Evolutionary conservation across 2,888 invertebrate genomes (phyloP), one percentile per base, ranked within the genome.

Genomic region (Chymomyza procnemis): DNA sequence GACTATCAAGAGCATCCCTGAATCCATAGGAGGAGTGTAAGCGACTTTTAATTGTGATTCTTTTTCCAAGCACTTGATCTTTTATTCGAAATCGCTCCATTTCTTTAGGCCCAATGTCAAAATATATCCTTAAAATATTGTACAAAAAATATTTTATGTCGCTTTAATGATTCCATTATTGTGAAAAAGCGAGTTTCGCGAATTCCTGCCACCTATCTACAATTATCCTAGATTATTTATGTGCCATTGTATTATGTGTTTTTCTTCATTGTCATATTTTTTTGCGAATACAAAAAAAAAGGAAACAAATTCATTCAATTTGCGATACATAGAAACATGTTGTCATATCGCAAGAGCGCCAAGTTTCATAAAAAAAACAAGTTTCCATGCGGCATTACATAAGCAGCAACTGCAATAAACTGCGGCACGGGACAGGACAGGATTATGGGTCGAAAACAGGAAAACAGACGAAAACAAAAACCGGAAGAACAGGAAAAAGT

Each of bases 401-500:
- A 84, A 84, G 84, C 74, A 9, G 48, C 34, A 12, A 21, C 47
- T 12, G 16, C 47, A 16, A 47, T 47, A 16, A 16, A n/a, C 47
- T 16, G 48, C 6, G 50, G 60, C 59, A 65, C 34, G 67, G 73
- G 57, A 74, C 76, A 71, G 80, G 82, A 74, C 75, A 81, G 85
- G 82, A 86, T 85, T 83, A 74, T 80, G 81, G 81, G 84, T 83
- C 85, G 78, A 78, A 82, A 83, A 86, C 87, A 87, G 80, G 85
- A 87, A 87, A 34, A 22, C 12, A 71, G 72, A 71, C 79, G 48
- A 83, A 82, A 81, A 81, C 82, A 87, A 85, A 87, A 85, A 80
- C 86, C 88, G 84, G 86, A 87, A 85, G 85, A 88, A 85, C 85
- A 76, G 87, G 83, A 86, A 87, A 86, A 86, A 88, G 88, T 86